These are phyloP conservation scores for Elgonia sp. DNA, from an alignment of 2,888 invertebrate genomes.

Conservation along the genomic window DNA sequence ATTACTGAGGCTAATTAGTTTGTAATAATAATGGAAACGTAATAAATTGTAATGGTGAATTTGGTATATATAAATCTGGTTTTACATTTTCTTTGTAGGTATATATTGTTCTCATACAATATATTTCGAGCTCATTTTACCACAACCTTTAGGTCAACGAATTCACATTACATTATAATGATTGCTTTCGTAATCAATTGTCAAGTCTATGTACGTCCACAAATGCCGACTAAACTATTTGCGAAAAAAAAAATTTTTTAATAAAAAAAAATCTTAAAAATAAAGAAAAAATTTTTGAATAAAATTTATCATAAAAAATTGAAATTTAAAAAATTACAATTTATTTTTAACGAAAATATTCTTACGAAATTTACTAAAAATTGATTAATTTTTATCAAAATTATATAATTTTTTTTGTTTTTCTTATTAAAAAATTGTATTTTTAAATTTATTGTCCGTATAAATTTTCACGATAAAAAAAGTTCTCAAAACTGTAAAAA, in stretches of 20 bases:
- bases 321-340: too few species aligned
- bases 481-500: too few species aligned
- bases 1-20: neutral
- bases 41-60: neutral
- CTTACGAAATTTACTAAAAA: too few species aligned
- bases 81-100: neutral
- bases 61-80: neutral
- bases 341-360: too few species aligned
- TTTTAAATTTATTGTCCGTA: too few species aligned
- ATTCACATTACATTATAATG: constrained; percentile 48
- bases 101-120: constrained; percentile 32
- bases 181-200: constrained; percentile 44
- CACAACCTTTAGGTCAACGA: constrained; percentile 58
- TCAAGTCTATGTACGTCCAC: constrained; percentile 11
- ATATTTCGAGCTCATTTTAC: constrained; percentile 38
- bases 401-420: too few species aligned
- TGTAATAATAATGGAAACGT: neutral
- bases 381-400: too few species aligned
- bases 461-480: too few species aligned
- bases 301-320: too few species aligned
- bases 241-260: neutral
- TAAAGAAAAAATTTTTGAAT: too few species aligned
- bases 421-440: too few species aligned
- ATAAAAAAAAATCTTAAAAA: neutral
- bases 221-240: neutral